A percentile compares a stretch with the other conserved stretches of the same genome.
Conservation (phyloP, 1,140 invertebrate genomes). For the Dolichoris vasculosae region DNA sequence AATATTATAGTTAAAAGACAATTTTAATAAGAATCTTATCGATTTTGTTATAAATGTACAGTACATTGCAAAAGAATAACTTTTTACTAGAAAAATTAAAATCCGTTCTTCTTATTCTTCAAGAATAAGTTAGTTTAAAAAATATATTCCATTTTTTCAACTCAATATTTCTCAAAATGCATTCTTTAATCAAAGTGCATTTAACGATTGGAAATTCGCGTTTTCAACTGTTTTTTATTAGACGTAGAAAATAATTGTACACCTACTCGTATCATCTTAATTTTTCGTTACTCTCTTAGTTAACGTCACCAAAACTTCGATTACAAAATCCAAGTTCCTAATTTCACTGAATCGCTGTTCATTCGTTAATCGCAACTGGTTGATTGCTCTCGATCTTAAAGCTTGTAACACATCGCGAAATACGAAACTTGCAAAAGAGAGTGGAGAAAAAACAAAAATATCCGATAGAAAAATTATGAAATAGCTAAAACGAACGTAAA, state of each 20-base stretch:
- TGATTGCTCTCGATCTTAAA: conserved; percentile 39
- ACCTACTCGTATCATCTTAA: not conserved
- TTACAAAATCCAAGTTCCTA: conserved; percentile 26
- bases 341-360: not conserved
- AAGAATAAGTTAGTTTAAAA: no score
- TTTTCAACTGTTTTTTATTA: not conserved
- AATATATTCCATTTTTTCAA: not conserved
- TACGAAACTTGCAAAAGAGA: not conserved
- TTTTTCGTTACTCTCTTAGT: not conserved
- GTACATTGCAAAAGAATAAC: no score
- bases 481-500: not conserved
- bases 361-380: conserved; percentile 37
- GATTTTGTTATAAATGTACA: no score
- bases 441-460: not conserved
- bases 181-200: no score
- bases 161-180: no score
- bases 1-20: no score
- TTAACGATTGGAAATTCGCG: not conserved
- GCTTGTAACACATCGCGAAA: not conserved
- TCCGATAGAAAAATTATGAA: not conserved
- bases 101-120: no score
- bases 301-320: not conserved
- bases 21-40: no score
- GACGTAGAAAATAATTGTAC: not conserved
- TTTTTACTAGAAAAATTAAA: no score